Conservation (phyloP, 1,140 invertebrate genomes). For the Aphidius gifuensis region DNA sequence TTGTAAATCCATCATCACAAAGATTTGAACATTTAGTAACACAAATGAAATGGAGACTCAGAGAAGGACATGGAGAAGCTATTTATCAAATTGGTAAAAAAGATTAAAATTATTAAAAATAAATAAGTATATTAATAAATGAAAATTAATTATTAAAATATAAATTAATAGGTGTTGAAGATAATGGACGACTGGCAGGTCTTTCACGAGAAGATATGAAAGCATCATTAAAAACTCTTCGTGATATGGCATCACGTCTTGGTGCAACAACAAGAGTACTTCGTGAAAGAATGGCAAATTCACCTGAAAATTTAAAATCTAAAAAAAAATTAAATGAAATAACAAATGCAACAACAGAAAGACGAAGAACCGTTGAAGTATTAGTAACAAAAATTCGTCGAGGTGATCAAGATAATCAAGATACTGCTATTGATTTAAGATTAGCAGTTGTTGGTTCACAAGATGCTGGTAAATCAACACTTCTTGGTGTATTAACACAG, state of each 20-base stretch:
- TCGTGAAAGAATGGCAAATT: constrained; percentile 58
- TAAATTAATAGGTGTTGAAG: constrained; percentile 70
- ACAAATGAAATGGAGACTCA: constrained; percentile 86
- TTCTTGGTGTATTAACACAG: constrained; percentile 87
- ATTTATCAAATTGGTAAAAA: constrained; percentile 85
- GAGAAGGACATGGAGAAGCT: constrained; percentile 87
- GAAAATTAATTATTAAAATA: not conserved
- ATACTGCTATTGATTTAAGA: constrained; percentile 80
- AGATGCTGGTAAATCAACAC: constrained; percentile 90
- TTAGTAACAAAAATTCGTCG: constrained; percentile 79
- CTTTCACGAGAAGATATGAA: constrained; percentile 76
- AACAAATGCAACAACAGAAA: constrained; percentile 31
- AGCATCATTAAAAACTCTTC: constrained; percentile 76
- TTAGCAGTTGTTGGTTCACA: constrained; percentile 91
- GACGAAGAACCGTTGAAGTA: constrained; percentile 73
- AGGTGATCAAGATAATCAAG: constrained; percentile 82
- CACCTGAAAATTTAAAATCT: constrained; percentile 48
- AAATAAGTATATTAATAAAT: not conserved
- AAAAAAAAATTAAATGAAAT: constrained; percentile 43
- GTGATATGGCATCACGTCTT: constrained; percentile 80
- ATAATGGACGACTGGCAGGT: constrained; percentile 84
- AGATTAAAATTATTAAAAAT: constrained; percentile 1
- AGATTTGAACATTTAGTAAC: constrained; percentile 87
- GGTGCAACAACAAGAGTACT: constrained; percentile 77
- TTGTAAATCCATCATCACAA: constrained; percentile 78